Conservation (phyloP, 2,888 invertebrate genomes). For the Limenitis camilla region DNA sequence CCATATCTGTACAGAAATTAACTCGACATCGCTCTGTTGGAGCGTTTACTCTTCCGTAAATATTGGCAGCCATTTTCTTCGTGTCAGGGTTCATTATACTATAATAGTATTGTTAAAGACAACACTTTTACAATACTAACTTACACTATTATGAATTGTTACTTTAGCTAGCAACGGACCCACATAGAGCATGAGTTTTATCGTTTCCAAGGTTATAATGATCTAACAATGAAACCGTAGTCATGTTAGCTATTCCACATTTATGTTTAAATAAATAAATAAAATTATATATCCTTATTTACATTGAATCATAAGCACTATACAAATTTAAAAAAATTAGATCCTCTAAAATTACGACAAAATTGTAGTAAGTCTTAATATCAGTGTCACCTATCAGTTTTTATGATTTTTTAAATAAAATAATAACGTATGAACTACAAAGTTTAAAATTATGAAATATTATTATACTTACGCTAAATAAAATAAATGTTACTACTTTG, state of each 20-base stretch:
- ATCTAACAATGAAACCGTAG: background rate
- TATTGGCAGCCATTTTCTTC: conserved; percentile 29
- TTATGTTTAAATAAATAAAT: too few relatives aligned
- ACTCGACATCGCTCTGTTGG: conserved; percentile 15
- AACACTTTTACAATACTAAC: background rate
- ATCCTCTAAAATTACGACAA: too few relatives aligned
- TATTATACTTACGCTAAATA: too few relatives aligned
- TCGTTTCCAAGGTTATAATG: background rate
- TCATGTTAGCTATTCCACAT: background rate
- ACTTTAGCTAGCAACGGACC: background rate
- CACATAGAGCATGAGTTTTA: background rate
- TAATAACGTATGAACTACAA: too few relatives aligned
- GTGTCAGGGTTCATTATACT: conserved; percentile 21
- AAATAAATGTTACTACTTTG: background rate
- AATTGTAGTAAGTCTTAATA: too few relatives aligned
- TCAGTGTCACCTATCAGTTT: too few relatives aligned
- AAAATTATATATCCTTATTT: too few relatives aligned
- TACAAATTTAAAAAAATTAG: too few relatives aligned
- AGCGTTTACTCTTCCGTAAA: conserved; percentile 39
- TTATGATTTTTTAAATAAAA: too few relatives aligned
- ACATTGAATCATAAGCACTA: too few relatives aligned
- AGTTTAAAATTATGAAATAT: too few relatives aligned
- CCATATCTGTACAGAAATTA: conserved; percentile 79
- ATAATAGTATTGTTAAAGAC: background rate
- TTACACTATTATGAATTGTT: background rate